These are phyloP conservation scores for Digitonthophagus gazella DNA, from an alignment of 2,888 invertebrate species.

Conservation along the genomic window DNA sequence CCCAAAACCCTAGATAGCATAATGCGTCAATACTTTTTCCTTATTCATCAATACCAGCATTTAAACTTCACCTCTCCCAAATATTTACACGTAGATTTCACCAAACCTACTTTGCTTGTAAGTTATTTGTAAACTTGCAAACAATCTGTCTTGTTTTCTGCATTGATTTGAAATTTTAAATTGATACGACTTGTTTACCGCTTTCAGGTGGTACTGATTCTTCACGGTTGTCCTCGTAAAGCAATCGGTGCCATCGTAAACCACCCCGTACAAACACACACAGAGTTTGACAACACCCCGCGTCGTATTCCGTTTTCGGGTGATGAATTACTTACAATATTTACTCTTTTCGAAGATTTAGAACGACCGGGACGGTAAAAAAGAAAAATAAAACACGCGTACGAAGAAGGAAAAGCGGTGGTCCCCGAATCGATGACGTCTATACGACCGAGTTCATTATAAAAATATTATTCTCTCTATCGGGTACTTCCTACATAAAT, in stretches of 20 bases:
- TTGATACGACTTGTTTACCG: conserved; percentile 27
- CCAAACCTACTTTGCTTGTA: background rate
- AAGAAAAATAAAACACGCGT: conserved; percentile 20
- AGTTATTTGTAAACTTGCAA: background rate
- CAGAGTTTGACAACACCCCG: conserved; percentile 20
- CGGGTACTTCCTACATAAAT: conserved; percentile 17
- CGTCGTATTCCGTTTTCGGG: conserved; percentile 30
- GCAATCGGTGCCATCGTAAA: conserved; percentile 28
- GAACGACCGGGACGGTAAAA: conserved; percentile 21
- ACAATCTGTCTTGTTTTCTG: background rate
- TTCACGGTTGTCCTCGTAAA: conserved; percentile 25
- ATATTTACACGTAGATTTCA: background rate
- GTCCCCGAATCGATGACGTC: conserved; percentile 19
- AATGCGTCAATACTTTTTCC: background rate
- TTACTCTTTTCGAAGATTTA: conserved; percentile 30
- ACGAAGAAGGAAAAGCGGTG: background rate
- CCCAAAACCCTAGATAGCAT: background rate
- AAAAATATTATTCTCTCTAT: conserved; percentile 26
- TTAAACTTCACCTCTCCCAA: background rate
- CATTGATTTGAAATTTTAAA: conserved; percentile 4
- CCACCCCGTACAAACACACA: conserved; percentile 27
- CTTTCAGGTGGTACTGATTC: conserved; percentile 17
- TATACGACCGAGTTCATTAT: conserved; percentile 24
- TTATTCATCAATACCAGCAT: background rate
- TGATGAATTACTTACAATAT: conserved; percentile 31